Percentiles rank a stretch among this genome's conserved stretches.
These are phyloP conservation scores for Drosophila setosimentum DNA, from an alignment of 2,888 invertebrate species.

Conservation along the genomic window DNA sequence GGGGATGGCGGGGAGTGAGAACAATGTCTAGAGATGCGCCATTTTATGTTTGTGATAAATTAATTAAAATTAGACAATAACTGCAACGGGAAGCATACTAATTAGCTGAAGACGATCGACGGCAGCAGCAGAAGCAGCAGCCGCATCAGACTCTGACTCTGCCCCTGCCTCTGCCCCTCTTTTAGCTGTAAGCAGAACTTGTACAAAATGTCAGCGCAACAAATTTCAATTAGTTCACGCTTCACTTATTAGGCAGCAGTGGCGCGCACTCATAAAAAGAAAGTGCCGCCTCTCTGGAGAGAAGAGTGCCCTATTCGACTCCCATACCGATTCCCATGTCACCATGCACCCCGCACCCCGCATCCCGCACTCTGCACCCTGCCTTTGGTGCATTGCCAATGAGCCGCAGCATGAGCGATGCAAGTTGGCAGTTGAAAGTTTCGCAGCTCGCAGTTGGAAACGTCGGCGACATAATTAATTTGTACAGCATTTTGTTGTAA, in stretches of 20 bases:
- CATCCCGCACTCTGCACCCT: background rate
- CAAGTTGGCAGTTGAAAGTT: constrained; percentile 26
- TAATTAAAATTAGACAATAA: constrained; percentile 79
- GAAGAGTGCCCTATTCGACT: constrained; percentile 23
- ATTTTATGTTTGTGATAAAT: constrained; percentile 79
- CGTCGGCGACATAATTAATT: constrained; percentile 72
- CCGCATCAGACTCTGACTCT: background rate
- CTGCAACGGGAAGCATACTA: constrained; percentile 73
- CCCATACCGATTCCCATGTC: constrained; percentile 49
- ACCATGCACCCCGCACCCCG: constrained; percentile 7
- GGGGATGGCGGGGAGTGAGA: constrained; percentile 5
- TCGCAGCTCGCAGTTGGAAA: constrained; percentile 26
- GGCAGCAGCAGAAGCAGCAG: background rate
- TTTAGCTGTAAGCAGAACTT: constrained; percentile 64
- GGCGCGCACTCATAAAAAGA: constrained; percentile 71
- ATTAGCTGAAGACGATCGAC: constrained; percentile 76
- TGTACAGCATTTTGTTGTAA: constrained; percentile 65
- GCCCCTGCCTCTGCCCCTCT: constrained; percentile 1
- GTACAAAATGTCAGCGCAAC: constrained; percentile 81
- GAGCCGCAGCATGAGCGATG: constrained; percentile 60
- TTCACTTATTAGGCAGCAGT: constrained; percentile 74
- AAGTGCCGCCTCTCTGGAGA: constrained; percentile 61
- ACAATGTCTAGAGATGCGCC: constrained; percentile 59
- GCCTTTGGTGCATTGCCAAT: constrained; percentile 29
- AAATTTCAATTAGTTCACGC: constrained; percentile 84